A percentile compares a stretch with the other conserved stretches of the same genome.
These are phyloP conservation scores for Rhabditoides inermis DNA, from an alignment of 2,888 invertebrate genomes.

Conservation along the genomic window DNA sequence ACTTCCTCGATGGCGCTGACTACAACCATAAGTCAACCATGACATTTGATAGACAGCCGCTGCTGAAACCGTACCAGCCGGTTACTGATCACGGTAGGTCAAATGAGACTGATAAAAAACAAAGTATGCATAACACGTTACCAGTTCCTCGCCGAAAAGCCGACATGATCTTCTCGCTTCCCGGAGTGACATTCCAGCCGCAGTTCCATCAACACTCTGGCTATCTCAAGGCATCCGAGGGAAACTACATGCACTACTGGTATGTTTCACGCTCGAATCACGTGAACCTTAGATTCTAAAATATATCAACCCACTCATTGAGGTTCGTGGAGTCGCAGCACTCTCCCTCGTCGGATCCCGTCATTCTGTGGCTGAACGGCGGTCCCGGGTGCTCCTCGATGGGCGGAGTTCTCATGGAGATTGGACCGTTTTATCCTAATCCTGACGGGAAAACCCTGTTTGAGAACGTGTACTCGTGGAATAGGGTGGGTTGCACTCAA, in stretches of 20 bases:
- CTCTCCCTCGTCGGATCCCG: too few species aligned
- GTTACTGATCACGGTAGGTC: too few species aligned
- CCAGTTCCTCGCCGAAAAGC: slow-evolving; percentile 16
- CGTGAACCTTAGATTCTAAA: too few species aligned
- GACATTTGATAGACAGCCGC: slow-evolving; percentile 21
- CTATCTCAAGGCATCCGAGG: slow-evolving; percentile 30
- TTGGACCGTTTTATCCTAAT: slow-evolving; percentile 54
- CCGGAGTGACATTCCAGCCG: slow-evolving; percentile 37
- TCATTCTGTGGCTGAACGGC: slow-evolving; percentile 44
- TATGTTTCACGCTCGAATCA: too few species aligned
- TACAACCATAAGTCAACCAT: slow-evolving; percentile 24
- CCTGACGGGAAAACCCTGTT: slow-evolving; percentile 45
- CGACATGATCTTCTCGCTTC: slow-evolving; percentile 35
- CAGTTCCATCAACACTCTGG: slow-evolving; percentile 55
- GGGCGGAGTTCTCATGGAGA: slow-evolving; percentile 53
- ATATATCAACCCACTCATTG: too few species aligned
- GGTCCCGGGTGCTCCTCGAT: slow-evolving; percentile 37
- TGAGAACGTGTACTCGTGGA: slow-evolving; percentile 51
- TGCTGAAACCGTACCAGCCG: slow-evolving; percentile 18
- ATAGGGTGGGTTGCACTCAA: slow-evolving; percentile 46
- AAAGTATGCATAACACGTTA: too few species aligned
- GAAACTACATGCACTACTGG: slow-evolving; percentile 56
- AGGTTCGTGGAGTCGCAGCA: slow-evolving; percentile 54
- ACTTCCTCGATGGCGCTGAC: slow-evolving; percentile 55
- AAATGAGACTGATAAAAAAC: too few species aligned